phyloP scores from a whole-genome alignment of 2,888 invertebrate species.

The Antheraea assamensis region DNA sequence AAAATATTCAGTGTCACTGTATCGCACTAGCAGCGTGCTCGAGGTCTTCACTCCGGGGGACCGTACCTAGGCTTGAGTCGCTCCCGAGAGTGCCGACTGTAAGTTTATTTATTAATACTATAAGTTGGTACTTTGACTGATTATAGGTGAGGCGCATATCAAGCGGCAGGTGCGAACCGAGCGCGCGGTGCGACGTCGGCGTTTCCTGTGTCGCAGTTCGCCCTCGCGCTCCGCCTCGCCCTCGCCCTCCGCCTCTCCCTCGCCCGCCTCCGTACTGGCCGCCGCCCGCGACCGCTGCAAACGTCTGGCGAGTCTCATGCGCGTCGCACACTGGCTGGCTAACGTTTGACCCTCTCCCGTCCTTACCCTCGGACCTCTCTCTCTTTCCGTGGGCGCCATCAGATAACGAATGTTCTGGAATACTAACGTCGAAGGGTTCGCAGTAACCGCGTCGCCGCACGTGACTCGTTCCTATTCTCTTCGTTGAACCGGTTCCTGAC shows the following conservation, averaged over 20 bases:
- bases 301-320: constrained; percentile 22
- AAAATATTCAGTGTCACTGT: too few relatives aligned
- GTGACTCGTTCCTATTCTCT: not conserved
- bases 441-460: not conserved
- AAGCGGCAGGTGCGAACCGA: constrained; percentile 40
- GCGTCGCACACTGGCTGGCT: constrained; percentile 31
- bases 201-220: constrained; percentile 23
- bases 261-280: constrained; percentile 24
- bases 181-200: constrained; percentile 21
- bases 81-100: too few relatives aligned
- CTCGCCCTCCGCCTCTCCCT: constrained; percentile 22
- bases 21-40: too few relatives aligned
- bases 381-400: not conserved
- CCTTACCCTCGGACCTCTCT: not conserved
- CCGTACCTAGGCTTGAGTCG: too few relatives aligned
- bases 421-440: not conserved
- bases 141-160: constrained; percentile 58
- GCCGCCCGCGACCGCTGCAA: constrained; percentile 28
- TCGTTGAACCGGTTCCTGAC: not conserved
- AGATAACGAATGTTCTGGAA: not conserved
- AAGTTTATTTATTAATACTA: too few relatives aligned
- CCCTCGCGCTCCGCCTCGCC: constrained; percentile 23
- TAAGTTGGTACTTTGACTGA: too few relatives aligned
- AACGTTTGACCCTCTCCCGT: constrained; percentile 18
- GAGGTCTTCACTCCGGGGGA: too few relatives aligned